Evolutionary conservation across 2,888 invertebrate species (phyloP).

Genomic region (Calameuta idolon): DNA sequence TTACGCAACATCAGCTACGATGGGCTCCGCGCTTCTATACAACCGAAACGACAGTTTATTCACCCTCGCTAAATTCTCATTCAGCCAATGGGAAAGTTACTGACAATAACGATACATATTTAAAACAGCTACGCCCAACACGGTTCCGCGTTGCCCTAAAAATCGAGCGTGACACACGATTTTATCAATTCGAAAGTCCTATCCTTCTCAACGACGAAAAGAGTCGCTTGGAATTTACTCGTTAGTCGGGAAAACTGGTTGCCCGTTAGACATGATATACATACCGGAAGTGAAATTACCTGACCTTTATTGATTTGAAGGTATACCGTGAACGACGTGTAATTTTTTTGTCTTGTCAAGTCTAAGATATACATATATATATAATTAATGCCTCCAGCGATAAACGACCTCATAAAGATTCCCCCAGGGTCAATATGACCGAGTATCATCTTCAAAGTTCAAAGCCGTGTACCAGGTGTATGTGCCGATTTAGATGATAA

Average conservation of each 20-base stretch:
- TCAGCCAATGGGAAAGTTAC: neutral
- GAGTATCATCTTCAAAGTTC: neutral
- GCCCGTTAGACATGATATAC: conserved; percentile 43
- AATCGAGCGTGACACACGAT: conserved; percentile 53
- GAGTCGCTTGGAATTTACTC: conserved; percentile 33
- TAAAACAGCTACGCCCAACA: neutral
- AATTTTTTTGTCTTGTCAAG: neutral
- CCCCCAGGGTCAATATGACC: neutral
- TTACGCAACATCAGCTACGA: neutral
- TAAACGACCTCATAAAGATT: neutral
- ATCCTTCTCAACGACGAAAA: conserved; percentile 19
- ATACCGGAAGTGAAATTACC: conserved; percentile 51
- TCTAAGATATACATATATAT: neutral
- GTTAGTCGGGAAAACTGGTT: conserved; percentile 35
- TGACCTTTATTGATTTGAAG: neutral
- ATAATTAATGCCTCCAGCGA: neutral
- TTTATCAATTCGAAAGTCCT: conserved; percentile 55
- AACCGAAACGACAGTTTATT: neutral
- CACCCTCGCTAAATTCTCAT: neutral
- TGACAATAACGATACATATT: neutral
- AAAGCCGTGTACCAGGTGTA: neutral
- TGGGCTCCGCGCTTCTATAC: neutral
- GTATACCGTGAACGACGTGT: neutral
- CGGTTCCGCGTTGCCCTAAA: neutral
- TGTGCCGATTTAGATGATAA: neutral